These are phyloP conservation scores for Meloidogyne floridensis DNA, from an alignment of 1,140 invertebrate genomes.

Conservation along the genomic window DNA sequence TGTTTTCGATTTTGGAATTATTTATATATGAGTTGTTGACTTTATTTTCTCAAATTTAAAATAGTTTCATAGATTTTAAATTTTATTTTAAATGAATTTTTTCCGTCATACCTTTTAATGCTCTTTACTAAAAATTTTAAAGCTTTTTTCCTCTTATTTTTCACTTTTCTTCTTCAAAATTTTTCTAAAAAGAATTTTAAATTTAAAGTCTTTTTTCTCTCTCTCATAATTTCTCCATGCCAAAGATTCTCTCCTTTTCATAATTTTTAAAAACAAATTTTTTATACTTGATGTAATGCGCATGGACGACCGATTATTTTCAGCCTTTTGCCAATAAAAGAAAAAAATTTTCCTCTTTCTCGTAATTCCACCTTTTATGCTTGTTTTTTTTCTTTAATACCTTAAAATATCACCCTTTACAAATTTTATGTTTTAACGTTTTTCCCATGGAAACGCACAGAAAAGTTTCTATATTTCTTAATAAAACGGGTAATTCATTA, in stretches of 20 bases:
- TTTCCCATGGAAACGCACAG: not conserved
- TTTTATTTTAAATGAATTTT: too few species aligned
- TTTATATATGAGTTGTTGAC: too few species aligned
- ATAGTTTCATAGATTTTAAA: too few species aligned
- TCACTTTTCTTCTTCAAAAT: not conserved
- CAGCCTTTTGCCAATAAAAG: conserved; percentile 5
- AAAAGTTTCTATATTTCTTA: not conserved
- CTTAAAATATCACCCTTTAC: not conserved
- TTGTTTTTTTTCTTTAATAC: not conserved
- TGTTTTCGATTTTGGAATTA: too few species aligned
- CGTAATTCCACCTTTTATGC: not conserved
- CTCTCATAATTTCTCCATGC: not conserved
- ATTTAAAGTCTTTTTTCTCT: not conserved
- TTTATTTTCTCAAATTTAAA: too few species aligned
- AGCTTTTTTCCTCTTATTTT: not conserved
- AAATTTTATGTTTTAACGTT: not conserved
- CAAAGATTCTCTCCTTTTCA: not conserved
- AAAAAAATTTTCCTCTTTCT: not conserved
- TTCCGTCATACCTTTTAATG: too few species aligned
- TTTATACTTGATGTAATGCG: not conserved
- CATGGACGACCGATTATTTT: not conserved
- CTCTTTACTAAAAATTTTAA: not conserved
- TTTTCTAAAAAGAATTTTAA: conserved; percentile 7
- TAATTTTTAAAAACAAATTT: not conserved
- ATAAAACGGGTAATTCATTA: too few species aligned